Evolutionary conservation across 2,888 invertebrate species (phyloP), one percentile per base, ranked within the genome.

Genomic region (Agrochola lychnidis): DNA sequence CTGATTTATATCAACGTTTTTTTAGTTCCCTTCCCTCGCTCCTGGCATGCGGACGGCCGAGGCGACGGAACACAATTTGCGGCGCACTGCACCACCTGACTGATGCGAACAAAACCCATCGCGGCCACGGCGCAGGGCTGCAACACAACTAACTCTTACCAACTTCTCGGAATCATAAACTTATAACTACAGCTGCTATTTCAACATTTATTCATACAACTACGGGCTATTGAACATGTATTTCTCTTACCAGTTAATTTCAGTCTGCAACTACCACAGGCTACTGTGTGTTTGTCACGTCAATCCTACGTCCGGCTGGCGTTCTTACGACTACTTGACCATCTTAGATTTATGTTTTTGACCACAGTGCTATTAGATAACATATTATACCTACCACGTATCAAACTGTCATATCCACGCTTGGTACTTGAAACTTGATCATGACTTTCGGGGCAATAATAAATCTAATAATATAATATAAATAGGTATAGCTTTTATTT

Each of bases 61-160:
- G 36, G 42, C 36, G 56, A 42, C 48, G 56, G 63, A 63, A 51
- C 63, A 79, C 63, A 56, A 73, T 64, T 40, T 59, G 80, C 73
- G 64, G 68, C n/a, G 68, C 80, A 64, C 25, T 64, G 73, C 63
- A 30, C 57, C 73, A 69, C 57, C 79, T 62, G 61, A 71, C 22
- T 25, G 56, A 67, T 51, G 48, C 67, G 63, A 40, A 36, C 36
- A 36, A 22, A 25, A 51, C 68, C 59, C 14, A 14, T 45, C 12
- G 53, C 70, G 22, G 14, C 48, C 68, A n/a, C 19, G 45, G 30
- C 30, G 30, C 73, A 57, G 70, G 48, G 69, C 59, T 69, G 79
- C 69, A 16, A 25, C 51, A 45, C n/a, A 7, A 19, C 30, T 14
- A 22, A 42, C 36, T 30, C 30, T 30, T 51, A 19, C n/a, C 4